Conservation (phyloP, 2,797 vertebrate species). For the Gephyroberyx darwinii region DNA sequence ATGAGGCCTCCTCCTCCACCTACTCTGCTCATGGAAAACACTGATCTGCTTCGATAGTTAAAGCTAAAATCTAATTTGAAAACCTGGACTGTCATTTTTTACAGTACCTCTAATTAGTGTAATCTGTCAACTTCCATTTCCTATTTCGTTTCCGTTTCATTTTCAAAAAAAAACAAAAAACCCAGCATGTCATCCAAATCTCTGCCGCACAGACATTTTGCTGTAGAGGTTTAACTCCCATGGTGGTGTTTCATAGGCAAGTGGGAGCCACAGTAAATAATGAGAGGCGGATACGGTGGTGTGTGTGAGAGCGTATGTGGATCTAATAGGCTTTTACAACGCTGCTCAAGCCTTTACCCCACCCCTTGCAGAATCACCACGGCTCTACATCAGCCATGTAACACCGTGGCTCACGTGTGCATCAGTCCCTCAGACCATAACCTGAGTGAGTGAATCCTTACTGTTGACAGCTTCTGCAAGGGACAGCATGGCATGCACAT, state of each 20-base stretch:
- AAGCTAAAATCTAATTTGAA: slow-evolving; percentile 37
- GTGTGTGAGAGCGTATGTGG: slow-evolving; percentile 33
- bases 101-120: slow-evolving; percentile 17
- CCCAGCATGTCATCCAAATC: background rate
- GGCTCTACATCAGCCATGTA: slow-evolving; percentile 35
- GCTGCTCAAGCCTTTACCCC: slow-evolving; percentile 35
- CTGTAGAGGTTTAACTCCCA: background rate
- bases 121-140: slow-evolving; percentile 26
- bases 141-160: slow-evolving; percentile 2
- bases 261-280: slow-evolving; percentile 6
- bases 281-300: slow-evolving; percentile 24
- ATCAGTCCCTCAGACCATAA: slow-evolving; percentile 39
- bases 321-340: slow-evolving; percentile 44
- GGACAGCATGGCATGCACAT: background rate
- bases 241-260: slow-evolving; percentile 22
- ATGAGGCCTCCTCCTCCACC: slow-evolving; percentile 13
- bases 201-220: slow-evolving; percentile 16
- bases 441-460: slow-evolving; percentile 35
- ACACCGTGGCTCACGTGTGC: slow-evolving; percentile 9
- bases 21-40: slow-evolving; percentile 17
- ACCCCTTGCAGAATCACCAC: slow-evolving; percentile 38
- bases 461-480: slow-evolving; percentile 30
- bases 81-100: slow-evolving; percentile 16
- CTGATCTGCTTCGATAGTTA: slow-evolving; percentile 37
- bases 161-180: slow-evolving; percentile 30